phyloP scores from a whole-genome alignment of 2,888 invertebrate genomes.

The Drosophila pegasa region DNA sequence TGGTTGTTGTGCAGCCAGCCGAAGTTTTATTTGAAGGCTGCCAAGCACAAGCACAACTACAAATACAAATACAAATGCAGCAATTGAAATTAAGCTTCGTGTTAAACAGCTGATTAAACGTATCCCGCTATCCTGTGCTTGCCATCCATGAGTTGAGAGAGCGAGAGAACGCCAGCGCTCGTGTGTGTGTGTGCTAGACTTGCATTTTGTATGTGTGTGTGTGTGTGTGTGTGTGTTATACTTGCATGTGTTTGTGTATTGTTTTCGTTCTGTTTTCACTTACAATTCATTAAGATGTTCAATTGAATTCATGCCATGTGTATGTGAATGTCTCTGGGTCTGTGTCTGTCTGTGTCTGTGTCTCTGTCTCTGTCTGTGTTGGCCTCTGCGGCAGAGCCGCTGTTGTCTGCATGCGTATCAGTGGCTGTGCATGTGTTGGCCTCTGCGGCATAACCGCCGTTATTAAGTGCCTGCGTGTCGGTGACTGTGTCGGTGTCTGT shows the following conservation, averaged over 20 bases:
- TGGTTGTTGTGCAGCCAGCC: constrained; percentile 10
- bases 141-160: not conserved
- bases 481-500: too few species aligned
- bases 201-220: not conserved
- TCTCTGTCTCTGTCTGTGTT: too few species aligned
- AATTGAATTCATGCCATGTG: too few species aligned
- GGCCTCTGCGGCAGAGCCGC: too few species aligned
- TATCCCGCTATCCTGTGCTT: not conserved
- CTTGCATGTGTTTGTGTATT: not conserved
- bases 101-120: constrained; percentile 1
- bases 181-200: not conserved
- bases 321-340: too few species aligned
- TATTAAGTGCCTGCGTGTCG: too few species aligned
- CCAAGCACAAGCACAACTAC: not conserved
- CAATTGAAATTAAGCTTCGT: not conserved
- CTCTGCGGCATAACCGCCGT: too few species aligned
- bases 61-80: not conserved
- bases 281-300: constrained; percentile 11
- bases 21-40: constrained; percentile 20
- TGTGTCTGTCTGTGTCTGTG: too few species aligned
- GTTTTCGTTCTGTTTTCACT: not conserved
- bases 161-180: not conserved
- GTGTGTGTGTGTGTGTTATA: not conserved
- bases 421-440: too few species aligned
- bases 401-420: too few species aligned